Evolutionary conservation across 2,113 vertebrate genomes (phyloP).

Genomic region (Morone chrysops): DNA sequence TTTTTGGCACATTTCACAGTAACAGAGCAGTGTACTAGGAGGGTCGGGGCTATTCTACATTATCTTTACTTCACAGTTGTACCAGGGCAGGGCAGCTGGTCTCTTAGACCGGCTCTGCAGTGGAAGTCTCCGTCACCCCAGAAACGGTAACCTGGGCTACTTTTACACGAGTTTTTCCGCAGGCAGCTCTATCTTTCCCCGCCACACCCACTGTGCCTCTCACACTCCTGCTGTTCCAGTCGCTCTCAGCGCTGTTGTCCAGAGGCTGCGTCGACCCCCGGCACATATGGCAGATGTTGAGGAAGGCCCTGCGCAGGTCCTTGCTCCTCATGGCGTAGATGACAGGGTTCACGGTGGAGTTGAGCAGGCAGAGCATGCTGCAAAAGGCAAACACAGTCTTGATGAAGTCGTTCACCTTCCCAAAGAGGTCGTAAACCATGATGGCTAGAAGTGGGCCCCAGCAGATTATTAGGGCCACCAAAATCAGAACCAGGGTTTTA

Average conservation of each 20-base stretch:
- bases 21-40: constrained; percentile 44
- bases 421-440: constrained; percentile 98
- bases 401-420: constrained; percentile 95
- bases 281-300: constrained; percentile 91
- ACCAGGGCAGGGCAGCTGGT: neutral
- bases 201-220: constrained; percentile 87
- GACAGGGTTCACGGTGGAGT: constrained; percentile 98
- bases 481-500: constrained; percentile 96
- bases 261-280: constrained; percentile 86
- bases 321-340: constrained; percentile 99
- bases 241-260: constrained; percentile 96
- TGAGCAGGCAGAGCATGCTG: constrained; percentile 97
- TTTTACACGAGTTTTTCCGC: constrained; percentile 92
- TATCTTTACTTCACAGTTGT: constrained; percentile 41
- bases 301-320: constrained; percentile 95
- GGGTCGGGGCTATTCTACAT: constrained; percentile 38
- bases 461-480: constrained; percentile 97
- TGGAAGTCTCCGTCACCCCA: constrained; percentile 91
- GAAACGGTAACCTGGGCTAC: constrained; percentile 97
- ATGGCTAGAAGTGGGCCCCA: constrained; percentile 97
- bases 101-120: constrained; percentile 90
- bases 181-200: constrained; percentile 75
- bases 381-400: constrained; percentile 99
- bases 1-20: constrained; percentile 70
- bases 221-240: constrained; percentile 92